Evolutionary conservation across 2,888 invertebrate species (phyloP).

Genomic region (Mythimna vitellina): DNA sequence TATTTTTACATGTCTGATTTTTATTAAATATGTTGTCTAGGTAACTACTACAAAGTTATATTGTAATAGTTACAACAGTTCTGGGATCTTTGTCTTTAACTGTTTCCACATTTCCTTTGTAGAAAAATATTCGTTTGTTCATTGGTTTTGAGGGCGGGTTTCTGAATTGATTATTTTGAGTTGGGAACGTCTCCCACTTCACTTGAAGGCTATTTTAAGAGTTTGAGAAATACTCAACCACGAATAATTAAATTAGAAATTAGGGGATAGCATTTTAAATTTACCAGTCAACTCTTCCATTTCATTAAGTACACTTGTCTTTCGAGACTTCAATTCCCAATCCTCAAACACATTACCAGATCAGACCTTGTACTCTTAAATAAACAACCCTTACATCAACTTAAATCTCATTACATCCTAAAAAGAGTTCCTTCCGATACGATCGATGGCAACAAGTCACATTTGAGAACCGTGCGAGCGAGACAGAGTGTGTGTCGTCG

Average conservation of each 20-base stretch:
- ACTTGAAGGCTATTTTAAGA: no score
- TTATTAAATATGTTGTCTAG: no score
- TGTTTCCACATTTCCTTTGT: no score
- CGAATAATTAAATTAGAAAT: neutral
- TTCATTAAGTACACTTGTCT: neutral
- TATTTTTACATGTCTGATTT: no score
- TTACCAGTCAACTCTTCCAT: neutral
- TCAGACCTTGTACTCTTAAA: conserved; percentile 6
- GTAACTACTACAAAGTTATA: no score
- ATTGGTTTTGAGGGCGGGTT: no score
- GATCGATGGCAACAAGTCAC: conserved; percentile 55
- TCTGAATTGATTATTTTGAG: no score
- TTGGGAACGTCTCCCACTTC: no score
- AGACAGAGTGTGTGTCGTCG: conserved; percentile 30
- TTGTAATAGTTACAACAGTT: no score
- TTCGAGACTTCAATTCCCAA: neutral
- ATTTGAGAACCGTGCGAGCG: conserved; percentile 32
- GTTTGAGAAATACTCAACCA: no score
- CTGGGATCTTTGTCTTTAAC: no score
- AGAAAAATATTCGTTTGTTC: no score
- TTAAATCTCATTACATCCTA: conserved; percentile 26
- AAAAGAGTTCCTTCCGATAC: conserved; percentile 36
- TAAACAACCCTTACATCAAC: conserved; percentile 30
- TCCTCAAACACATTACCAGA: conserved; percentile 12
- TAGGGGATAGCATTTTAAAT: neutral